A percentile compares a stretch with the other conserved stretches of the same genome.
These are phyloP conservation scores for Actinia equina DNA, from an alignment of 64 coral and sea anemone species.

Conservation along the genomic window DNA sequence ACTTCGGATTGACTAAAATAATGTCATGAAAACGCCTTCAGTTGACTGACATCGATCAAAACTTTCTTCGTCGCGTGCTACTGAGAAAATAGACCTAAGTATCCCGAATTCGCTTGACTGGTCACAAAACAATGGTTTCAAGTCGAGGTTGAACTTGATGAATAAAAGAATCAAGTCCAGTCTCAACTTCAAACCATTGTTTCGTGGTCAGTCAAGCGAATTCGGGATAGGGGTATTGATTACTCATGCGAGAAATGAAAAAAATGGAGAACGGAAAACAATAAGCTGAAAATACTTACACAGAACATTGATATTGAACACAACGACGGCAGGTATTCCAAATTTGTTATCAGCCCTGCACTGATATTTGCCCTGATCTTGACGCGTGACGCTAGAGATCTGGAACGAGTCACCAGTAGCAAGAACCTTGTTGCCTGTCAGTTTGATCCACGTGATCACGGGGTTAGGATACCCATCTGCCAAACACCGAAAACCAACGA, in stretches of 20 bases:
- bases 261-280: neutral
- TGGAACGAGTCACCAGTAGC: constrained; percentile 6
- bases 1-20: too few relatives aligned
- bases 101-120: too few relatives aligned
- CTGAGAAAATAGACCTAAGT: too few relatives aligned
- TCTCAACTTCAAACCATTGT: too few relatives aligned
- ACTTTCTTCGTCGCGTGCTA: too few relatives aligned
- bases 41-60: too few relatives aligned
- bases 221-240: too few relatives aligned
- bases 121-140: too few relatives aligned
- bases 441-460: constrained; percentile 38
- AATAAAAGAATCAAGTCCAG: too few relatives aligned
- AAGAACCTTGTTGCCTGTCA: constrained; percentile 14
- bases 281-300: constrained; percentile 25
- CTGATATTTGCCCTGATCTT: constrained; percentile 40
- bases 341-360: constrained; percentile 46
- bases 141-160: too few relatives aligned
- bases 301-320: constrained; percentile 41
- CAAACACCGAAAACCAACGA: neutral
- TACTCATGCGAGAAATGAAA: neutral
- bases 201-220: too few relatives aligned
- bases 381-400: neutral
- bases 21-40: too few relatives aligned
- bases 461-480: constrained; percentile 38
- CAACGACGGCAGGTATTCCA: neutral